Evolutionary conservation across 2,113 vertebrate species (phyloP).

Genomic region (Entomyzon cyanotis): DNA sequence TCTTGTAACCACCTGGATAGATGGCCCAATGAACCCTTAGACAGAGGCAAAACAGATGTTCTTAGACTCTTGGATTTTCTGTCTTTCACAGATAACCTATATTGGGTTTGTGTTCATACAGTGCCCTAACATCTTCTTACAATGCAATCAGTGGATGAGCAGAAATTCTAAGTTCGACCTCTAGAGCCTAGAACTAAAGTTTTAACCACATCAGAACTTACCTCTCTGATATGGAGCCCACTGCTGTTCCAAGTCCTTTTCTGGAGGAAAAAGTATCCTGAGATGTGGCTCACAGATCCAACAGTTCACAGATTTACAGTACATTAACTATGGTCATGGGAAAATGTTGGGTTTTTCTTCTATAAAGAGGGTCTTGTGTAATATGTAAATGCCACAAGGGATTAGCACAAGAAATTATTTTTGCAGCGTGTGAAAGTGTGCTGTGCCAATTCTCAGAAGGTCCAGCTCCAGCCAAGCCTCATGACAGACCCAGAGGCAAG

Average conservation of each 20-base stretch:
- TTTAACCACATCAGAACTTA: neutral
- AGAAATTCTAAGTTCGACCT: neutral
- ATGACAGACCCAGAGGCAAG: slow-evolving; percentile 57
- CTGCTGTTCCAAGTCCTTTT: neutral
- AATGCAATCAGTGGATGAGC: neutral
- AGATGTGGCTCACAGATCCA: neutral
- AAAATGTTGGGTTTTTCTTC: slow-evolving; percentile 16
- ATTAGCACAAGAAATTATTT: slow-evolving; percentile 62
- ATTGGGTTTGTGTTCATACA: neutral
- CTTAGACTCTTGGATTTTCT: neutral
- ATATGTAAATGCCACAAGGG: slow-evolving; percentile 49
- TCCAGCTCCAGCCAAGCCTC: slow-evolving; percentile 41
- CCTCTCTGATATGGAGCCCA: neutral
- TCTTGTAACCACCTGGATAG: neutral
- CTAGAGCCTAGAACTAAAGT: neutral
- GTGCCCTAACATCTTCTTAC: neutral
- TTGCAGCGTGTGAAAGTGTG: slow-evolving; percentile 51
- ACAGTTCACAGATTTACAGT: slow-evolving; percentile 55
- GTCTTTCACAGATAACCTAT: neutral
- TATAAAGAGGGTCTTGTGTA: slow-evolving; percentile 50
- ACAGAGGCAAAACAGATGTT: neutral
- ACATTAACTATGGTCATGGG: slow-evolving; percentile 65
- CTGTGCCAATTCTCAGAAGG: slow-evolving; percentile 56
- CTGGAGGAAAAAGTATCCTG: neutral
- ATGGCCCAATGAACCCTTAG: neutral